A percentile compares a stretch with the other conserved stretches of the same genome.
Conservation (phyloP, 1,140 invertebrate species). For the Cherax quadricarinatus region DNA sequence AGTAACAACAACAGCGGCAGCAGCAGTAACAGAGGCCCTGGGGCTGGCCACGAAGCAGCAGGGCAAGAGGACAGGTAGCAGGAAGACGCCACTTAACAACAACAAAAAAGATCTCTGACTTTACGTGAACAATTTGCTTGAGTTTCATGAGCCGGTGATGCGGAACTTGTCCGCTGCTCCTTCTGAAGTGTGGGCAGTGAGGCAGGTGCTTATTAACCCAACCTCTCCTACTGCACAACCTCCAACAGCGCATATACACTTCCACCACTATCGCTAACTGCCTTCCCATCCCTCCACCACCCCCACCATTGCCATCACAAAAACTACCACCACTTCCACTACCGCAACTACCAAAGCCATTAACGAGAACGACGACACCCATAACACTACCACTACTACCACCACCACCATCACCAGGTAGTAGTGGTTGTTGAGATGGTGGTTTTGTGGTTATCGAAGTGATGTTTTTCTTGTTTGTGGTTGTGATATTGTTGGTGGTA, state of each 20-base stretch:
- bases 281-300: neutral
- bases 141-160: neutral
- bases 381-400: neutral
- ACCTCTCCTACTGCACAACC: no score
- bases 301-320: neutral
- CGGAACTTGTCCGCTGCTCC: neutral
- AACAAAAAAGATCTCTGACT: neutral
- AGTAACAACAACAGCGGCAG: no score
- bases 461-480: no score
- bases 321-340: neutral
- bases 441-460: no score
- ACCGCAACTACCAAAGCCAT: no score
- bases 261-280: neutral
- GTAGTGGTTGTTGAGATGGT: no score
- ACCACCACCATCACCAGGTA: neutral
- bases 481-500: no score
- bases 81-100: neutral
- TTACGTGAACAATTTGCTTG: slow-evolving; percentile 5
- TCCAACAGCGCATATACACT: no score
- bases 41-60: neutral
- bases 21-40: neutral
- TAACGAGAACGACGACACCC: neutral
- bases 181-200: no score
- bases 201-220: no score
- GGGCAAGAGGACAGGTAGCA: neutral